Conservation (phyloP, 2,888 invertebrate species). For the Ephialtes manifestator region DNA sequence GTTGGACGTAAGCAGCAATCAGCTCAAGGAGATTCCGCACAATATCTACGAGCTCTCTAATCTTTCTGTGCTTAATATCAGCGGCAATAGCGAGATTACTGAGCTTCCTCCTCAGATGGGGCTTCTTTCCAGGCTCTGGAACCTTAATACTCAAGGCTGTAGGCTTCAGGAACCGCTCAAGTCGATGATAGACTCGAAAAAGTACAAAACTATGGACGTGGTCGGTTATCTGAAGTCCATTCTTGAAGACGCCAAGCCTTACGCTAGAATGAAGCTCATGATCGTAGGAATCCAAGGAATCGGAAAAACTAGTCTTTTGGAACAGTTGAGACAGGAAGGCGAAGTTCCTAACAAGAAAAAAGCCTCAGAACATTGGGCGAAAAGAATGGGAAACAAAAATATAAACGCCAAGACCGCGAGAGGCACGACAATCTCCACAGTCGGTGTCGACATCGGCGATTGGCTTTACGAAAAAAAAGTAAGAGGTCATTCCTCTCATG, state of each 20-base stretch:
- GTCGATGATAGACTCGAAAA: constrained; percentile 96
- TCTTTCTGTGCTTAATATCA: constrained; percentile 97
- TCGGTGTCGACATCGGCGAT: constrained; percentile 98
- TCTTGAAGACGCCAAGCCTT: constrained; percentile 95
- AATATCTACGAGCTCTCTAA: constrained; percentile 94
- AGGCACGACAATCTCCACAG: constrained; percentile 96
- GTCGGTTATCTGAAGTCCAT: constrained; percentile 97
- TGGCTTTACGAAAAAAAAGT: constrained; percentile 96
- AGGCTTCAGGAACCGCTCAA: constrained; percentile 94
- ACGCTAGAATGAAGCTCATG: constrained; percentile 98
- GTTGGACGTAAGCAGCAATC: constrained; percentile 97
- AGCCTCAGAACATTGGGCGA: constrained; percentile 95
- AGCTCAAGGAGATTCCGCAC: constrained; percentile 92
- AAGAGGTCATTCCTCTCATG: constrained; percentile 91
- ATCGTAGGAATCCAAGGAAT: constrained; percentile 96
- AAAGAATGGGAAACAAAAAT: constrained; percentile 96
- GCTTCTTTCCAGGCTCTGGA: constrained; percentile 97
- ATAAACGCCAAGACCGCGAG: constrained; percentile 92
- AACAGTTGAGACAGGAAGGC: constrained; percentile 95
- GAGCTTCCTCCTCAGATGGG: constrained; percentile 98
- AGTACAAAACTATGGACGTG: constrained; percentile 98
- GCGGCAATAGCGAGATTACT: constrained; percentile 93
- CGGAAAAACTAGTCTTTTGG: constrained; percentile 96
- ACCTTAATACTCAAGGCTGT: constrained; percentile 96
- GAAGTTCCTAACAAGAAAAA: constrained; percentile 91